Conservation (phyloP, 1,140 invertebrate species). For the Rhyzopertha dominica region DNA sequence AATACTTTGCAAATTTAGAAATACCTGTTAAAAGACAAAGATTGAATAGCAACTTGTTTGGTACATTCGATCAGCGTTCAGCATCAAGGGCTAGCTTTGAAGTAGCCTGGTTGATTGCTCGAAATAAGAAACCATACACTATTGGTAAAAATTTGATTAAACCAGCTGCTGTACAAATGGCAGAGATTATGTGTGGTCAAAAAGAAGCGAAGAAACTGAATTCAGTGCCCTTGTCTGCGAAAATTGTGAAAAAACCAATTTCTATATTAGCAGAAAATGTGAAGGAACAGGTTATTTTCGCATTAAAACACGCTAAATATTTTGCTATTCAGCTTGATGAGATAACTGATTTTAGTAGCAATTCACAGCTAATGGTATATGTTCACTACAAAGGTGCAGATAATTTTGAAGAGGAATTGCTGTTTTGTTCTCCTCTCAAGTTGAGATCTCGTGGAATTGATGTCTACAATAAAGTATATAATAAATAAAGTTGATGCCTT, state of each 20-base stretch:
- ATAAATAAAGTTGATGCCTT: too few species aligned
- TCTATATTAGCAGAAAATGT: slow-evolving; percentile 26
- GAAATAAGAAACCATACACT: slow-evolving; percentile 26
- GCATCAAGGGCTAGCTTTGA: slow-evolving; percentile 28
- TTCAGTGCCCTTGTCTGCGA: slow-evolving; percentile 27
- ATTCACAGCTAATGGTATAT: slow-evolving; percentile 22
- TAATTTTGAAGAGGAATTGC: slow-evolving; percentile 22
- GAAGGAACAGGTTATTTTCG: slow-evolving; percentile 21
- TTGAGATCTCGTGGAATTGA: slow-evolving; percentile 21
- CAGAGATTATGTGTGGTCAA: slow-evolving; percentile 21
- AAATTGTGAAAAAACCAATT: too few species aligned
- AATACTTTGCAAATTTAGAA: slow-evolving; percentile 26
- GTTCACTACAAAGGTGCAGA: slow-evolving; percentile 25
- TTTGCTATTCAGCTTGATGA: slow-evolving; percentile 20
- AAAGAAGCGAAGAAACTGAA: slow-evolving; percentile 29
- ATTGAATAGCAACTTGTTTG: slow-evolving; percentile 24
- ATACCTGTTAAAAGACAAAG: slow-evolving; percentile 24
- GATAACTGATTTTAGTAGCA: slow-evolving; percentile 22
- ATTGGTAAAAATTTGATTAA: slow-evolving; percentile 26
- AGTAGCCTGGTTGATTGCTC: slow-evolving; percentile 26
- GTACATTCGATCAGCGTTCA: slow-evolving; percentile 27
- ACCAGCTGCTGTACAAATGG: slow-evolving; percentile 24
- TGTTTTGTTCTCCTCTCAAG: too few species aligned
- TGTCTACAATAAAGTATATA: slow-evolving; percentile 20
- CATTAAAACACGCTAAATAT: slow-evolving; percentile 21